phyloP scores from a whole-genome alignment of 2,888 invertebrate species.

The Cylindroiulus punctatus region DNA sequence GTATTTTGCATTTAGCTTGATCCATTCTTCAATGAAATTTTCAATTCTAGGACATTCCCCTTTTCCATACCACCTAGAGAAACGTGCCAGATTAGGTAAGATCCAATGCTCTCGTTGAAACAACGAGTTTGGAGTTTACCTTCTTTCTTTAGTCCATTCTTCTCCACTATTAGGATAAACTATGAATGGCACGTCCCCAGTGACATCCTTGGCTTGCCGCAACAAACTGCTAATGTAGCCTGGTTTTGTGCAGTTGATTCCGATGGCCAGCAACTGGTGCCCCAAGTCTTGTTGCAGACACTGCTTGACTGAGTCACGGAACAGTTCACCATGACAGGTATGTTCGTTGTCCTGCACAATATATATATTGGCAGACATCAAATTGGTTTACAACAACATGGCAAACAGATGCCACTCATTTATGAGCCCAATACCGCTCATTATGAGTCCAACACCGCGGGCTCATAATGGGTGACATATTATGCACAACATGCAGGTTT shows the following conservation, averaged over 20 bases:
- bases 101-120: background rate
- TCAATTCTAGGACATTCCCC: conserved; percentile 70
- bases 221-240: conserved; percentile 73
- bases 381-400: no score
- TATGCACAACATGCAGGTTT: no score
- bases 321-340: conserved; percentile 83
- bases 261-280: conserved; percentile 83
- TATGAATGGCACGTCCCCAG: conserved; percentile 72
- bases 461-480: no score
- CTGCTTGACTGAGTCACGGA: conserved; percentile 76
- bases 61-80: conserved; percentile 9
- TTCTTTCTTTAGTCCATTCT: conserved; percentile 73
- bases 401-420: no score
- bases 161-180: conserved; percentile 95
- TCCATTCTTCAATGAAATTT: conserved; percentile 81
- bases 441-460: no score
- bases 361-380: no score
- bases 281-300: conserved; percentile 65
- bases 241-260: conserved; percentile 87
- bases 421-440: no score
- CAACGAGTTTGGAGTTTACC: conserved; percentile 57
- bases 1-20: conserved; percentile 81
- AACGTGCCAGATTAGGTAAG: background rate
- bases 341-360: conserved; percentile 72
- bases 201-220: conserved; percentile 60